Evolutionary conservation across 2,888 invertebrate genomes (phyloP), one percentile per base, ranked within the genome.

Genomic region (Drepana falcataria): DNA sequence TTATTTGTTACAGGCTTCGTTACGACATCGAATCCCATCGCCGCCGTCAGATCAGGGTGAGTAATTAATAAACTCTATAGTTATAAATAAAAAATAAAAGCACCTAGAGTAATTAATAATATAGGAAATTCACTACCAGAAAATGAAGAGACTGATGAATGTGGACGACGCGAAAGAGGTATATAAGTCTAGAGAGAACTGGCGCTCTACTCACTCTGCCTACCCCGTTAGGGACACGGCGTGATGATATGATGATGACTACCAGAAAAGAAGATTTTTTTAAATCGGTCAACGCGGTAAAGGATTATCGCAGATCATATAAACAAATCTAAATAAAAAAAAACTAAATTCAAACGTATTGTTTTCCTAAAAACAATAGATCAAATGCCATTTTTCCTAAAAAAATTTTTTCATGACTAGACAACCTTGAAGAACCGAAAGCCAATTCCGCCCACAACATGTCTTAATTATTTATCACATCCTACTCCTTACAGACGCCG

Each of bases 391-490:
- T 34, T 21, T 3, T n/a, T 48, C 33, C 1, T 21, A 33, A 21
- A 21, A 48, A 48, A 4, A 33, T 21, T 1, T 0, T 47, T 4
- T 34, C 34, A 33, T 48, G 5, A 48, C 1, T 4, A 3, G 9
- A 9, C 9, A 64, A 61, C 60, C 65, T 68, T 67, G 64, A 65
- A 66, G 73, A 79, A 73, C 70, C 65, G 69, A 68, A 65, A 68
- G 73, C 78, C 79, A 78, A 21, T 79, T 73, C 80, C 79, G 73
- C 78, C 73, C 75, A 71, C 73, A 79, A 81, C 81, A 82, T 81
- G 78, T 79, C 82, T 89, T 87, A 87, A 88, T 90, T 89, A 89
- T 91, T 90, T 87, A 90, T 86, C 81, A 84, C 85, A 86, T 83
- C 83, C 75, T 69, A 75, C 73, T 79, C 72, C 81, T 81, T 77